Conservation (phyloP, 2,888 invertebrate genomes). For the Hesperia comma region DNA sequence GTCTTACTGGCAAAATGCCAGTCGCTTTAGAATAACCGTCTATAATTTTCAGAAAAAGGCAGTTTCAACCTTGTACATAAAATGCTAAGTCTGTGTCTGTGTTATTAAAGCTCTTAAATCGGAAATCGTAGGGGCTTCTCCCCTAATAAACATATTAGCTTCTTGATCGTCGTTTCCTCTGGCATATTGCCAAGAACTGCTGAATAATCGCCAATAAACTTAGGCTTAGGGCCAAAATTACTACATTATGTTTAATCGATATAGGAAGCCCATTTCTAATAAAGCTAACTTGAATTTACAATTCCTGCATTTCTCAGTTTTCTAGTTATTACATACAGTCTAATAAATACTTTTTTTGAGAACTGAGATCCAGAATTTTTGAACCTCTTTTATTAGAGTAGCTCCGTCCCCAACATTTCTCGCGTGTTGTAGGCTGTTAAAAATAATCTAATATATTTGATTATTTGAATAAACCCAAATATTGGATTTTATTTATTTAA, state of each 20-base stretch:
- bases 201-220: slow-evolving; percentile 32
- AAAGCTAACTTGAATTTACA: background rate
- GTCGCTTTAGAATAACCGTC: slow-evolving; percentile 13
- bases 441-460: too few relatives aligned
- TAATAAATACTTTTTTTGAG: too few relatives aligned
- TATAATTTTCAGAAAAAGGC: slow-evolving; percentile 18
- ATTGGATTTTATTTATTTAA: too few relatives aligned
- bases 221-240: slow-evolving; percentile 16
- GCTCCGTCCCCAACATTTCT: too few relatives aligned
- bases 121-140: slow-evolving; percentile 16
- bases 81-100: slow-evolving; percentile 9
- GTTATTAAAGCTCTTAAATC: slow-evolving; percentile 19
- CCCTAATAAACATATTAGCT: slow-evolving; percentile 26
- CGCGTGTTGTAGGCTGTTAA: too few relatives aligned
- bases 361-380: too few relatives aligned
- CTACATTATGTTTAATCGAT: slow-evolving; percentile 11
- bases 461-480: too few relatives aligned
- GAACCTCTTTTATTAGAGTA: too few relatives aligned
- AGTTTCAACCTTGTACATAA: slow-evolving; percentile 10
- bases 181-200: slow-evolving; percentile 24
- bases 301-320: too few relatives aligned
- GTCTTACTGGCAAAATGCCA: slow-evolving; percentile 21
- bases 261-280: background rate
- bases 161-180: slow-evolving; percentile 18
- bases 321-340: too few relatives aligned